These are phyloP conservation scores for Caenorhabditis doughertyi DNA, from an alignment of 2,888 invertebrate species.

Conservation along the genomic window DNA sequence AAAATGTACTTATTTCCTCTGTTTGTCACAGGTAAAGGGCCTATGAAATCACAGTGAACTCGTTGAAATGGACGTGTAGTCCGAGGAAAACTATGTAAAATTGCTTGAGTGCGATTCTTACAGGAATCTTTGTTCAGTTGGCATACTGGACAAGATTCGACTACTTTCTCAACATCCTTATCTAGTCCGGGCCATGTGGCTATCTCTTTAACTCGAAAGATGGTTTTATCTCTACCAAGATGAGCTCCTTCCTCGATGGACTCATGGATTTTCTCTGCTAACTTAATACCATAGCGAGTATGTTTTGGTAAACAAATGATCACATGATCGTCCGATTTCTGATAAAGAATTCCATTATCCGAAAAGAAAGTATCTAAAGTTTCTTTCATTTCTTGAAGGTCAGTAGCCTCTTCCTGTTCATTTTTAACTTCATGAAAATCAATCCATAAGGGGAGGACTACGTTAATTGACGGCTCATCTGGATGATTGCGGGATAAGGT, in stretches of 20 bases:
- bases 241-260: not conserved
- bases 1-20: not conserved
- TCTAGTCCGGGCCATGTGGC: not conserved
- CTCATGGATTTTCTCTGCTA: not conserved
- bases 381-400: not conserved
- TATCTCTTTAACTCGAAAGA: not conserved
- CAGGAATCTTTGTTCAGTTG: not conserved
- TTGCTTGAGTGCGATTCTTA: not conserved
- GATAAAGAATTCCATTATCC: not conserved
- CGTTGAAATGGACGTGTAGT: not conserved
- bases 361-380: not conserved
- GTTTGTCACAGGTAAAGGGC: not conserved
- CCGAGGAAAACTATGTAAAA: not conserved
- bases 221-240: not conserved
- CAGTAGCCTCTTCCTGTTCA: not conserved
- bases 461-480: not conserved
- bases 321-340: not conserved
- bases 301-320: not conserved
- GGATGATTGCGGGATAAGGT: not conserved
- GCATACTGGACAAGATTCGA: not conserved
- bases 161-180: not conserved
- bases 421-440: not conserved
- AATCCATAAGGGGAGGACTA: not conserved
- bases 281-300: not conserved
- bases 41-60: conserved; percentile 12